Percentiles rank a stretch among this genome's conserved stretches.
phyloP scores from a whole-genome alignment of 2,797 vertebrate genomes.

The Labeo calbasu region DNA sequence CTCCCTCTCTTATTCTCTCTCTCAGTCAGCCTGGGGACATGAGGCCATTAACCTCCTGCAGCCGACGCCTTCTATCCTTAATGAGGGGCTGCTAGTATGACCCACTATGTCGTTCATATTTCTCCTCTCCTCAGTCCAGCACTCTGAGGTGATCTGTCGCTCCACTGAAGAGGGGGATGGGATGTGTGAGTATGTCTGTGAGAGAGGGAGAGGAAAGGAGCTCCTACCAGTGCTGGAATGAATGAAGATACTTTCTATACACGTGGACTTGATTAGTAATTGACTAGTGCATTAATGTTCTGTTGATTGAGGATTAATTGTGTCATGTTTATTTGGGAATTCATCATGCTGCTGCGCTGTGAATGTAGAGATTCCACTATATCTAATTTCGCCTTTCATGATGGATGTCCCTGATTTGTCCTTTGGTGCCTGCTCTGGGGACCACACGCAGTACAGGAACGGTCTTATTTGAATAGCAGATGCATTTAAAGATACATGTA shows the following conservation, averaged over 20 bases:
- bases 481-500: slow-evolving; percentile 40
- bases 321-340: slow-evolving; percentile 49
- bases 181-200: slow-evolving; percentile 35
- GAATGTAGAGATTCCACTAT: slow-evolving; percentile 32
- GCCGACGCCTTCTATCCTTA: slow-evolving; percentile 57
- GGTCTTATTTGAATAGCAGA: slow-evolving; percentile 40
- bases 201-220: slow-evolving; percentile 14
- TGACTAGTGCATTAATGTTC: slow-evolving; percentile 37
- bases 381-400: slow-evolving; percentile 43
- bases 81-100: slow-evolving; percentile 63
- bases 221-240: slow-evolving; percentile 12
- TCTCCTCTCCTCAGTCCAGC: slow-evolving; percentile 56
- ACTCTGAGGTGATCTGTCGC: slow-evolving; percentile 60
- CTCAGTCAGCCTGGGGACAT: slow-evolving; percentile 65
- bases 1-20: slow-evolving; percentile 51
- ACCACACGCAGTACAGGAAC: slow-evolving; percentile 33
- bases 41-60: slow-evolving; percentile 68
- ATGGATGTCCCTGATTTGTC: slow-evolving; percentile 49
- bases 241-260: slow-evolving; percentile 10
- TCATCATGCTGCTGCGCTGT: slow-evolving; percentile 22
- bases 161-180: slow-evolving; percentile 50
- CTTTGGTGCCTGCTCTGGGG: slow-evolving; percentile 35
- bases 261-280: slow-evolving; percentile 37
- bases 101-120: slow-evolving; percentile 62
- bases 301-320: slow-evolving; percentile 50